Percentiles rank a stretch among this genome's conserved stretches.
Conservation (phyloP, 2,113 vertebrate genomes). For the Crotophaga sulcirostris region DNA sequence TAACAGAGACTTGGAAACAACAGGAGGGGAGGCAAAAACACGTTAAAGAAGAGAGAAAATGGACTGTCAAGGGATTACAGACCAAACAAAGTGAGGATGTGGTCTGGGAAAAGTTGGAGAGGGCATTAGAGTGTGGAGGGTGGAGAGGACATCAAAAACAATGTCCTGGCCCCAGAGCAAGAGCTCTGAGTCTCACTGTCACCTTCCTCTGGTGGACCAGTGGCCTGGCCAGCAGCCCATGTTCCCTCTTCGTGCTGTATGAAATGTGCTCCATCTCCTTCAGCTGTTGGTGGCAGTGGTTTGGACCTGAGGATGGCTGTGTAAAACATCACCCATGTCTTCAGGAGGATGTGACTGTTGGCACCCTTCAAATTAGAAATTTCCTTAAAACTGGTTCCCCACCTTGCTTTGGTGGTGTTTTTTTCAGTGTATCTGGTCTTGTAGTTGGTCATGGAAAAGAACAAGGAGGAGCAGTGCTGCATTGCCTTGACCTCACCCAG, state of each 20-base stretch:
- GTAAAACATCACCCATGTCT: background rate
- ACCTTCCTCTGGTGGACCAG: background rate
- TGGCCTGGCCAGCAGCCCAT: background rate
- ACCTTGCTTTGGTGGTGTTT: rapidly evolving
- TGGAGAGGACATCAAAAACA: background rate
- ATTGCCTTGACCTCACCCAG: rapidly evolving
- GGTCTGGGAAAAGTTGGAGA: background rate
- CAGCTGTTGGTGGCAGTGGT: background rate
- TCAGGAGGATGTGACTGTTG: background rate
- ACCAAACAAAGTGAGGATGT: background rate
- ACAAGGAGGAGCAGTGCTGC: background rate
- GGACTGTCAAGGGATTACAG: background rate
- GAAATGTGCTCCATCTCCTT: rapidly evolving
- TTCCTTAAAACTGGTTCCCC: background rate
- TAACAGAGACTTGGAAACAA: background rate
- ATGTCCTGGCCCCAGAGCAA: background rate
- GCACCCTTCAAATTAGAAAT: background rate
- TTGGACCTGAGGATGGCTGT: background rate
- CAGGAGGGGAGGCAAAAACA: background rate
- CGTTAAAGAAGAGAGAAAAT: background rate
- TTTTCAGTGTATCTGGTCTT: background rate
- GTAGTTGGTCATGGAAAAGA: background rate
- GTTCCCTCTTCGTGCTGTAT: background rate
- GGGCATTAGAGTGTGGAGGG: background rate
- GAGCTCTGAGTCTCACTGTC: background rate